Percentiles rank a stretch among this genome's conserved stretches.
Conservation (phyloP, 2,888 invertebrate genomes). For the Rhodophaea formosa region DNA sequence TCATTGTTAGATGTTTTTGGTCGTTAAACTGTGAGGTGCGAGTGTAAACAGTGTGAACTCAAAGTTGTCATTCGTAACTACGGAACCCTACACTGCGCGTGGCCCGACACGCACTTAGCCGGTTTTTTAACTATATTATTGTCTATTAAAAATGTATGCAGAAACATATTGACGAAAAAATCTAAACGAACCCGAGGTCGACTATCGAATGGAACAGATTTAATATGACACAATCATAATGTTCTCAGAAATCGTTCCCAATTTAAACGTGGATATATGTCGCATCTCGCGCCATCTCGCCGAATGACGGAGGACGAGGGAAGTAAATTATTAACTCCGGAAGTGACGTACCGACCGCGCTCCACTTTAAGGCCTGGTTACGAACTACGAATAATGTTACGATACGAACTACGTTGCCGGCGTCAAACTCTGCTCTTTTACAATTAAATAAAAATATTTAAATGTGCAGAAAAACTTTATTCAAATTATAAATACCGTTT, state of each 20-base stretch:
- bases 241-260: slow-evolving; percentile 68
- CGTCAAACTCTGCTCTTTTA: background rate
- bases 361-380: slow-evolving; percentile 61
- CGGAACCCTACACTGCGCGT: too few relatives aligned
- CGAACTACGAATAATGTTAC: background rate
- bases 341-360: slow-evolving; percentile 74
- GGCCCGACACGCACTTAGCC: too few relatives aligned
- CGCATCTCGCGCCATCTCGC: slow-evolving; percentile 71
- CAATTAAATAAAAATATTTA: background rate
- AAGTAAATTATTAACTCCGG: slow-evolving; percentile 78
- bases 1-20: too few relatives aligned
- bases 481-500: too few relatives aligned
- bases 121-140: too few relatives aligned
- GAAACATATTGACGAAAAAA: slow-evolving; percentile 30
- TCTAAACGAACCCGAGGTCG: slow-evolving; percentile 29
- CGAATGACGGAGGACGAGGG: slow-evolving; percentile 71
- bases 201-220: slow-evolving; percentile 38
- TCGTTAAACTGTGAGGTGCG: too few relatives aligned
- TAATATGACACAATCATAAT: slow-evolving; percentile 63
- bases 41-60: too few relatives aligned
- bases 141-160: too few relatives aligned
- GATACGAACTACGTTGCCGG: background rate
- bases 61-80: too few relatives aligned
- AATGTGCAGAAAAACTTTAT: too few relatives aligned
- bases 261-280: slow-evolving; percentile 71